A percentile compares a stretch with the other conserved stretches of the same genome.
Evolutionary conservation across 2,888 invertebrate species (phyloP).

Genomic region (Tachina grossa): DNA sequence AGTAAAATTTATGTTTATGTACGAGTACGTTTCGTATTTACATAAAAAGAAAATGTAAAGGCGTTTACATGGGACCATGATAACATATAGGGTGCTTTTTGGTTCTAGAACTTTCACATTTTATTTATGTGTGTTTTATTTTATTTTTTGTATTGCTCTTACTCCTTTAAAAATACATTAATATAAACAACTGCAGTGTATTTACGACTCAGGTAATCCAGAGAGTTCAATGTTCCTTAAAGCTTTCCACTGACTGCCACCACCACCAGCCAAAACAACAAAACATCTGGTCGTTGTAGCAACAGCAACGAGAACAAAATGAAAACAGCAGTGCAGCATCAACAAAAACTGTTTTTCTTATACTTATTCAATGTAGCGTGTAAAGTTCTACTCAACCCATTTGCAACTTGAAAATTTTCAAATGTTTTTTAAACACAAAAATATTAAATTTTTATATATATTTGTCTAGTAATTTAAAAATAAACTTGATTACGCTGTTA

Average conservation of each 20-base stretch:
- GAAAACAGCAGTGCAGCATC: constrained; percentile 38
- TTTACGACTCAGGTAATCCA: constrained; percentile 59
- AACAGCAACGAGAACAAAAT: constrained; percentile 40
- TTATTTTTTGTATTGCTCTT: constrained; percentile 7
- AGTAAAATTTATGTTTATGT: not conserved
- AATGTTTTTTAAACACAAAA: not conserved
- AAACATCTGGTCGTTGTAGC: constrained; percentile 58
- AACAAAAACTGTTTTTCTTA: constrained; percentile 27
- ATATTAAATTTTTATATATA: not conserved
- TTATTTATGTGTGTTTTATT: not conserved
- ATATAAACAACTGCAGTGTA: not conserved
- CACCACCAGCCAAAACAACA: constrained; percentile 46
- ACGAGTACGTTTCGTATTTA: not conserved
- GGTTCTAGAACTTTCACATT: constrained; percentile 39
- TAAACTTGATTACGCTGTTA: too few species aligned
- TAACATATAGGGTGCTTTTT: constrained; percentile 23
- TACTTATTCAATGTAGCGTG: constrained; percentile 47
- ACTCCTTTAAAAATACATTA: constrained; percentile 27
- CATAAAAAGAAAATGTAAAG: constrained; percentile 29
- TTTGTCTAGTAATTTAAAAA: too few species aligned
- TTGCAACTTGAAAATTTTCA: constrained; percentile 31
- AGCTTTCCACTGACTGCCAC: constrained; percentile 53
- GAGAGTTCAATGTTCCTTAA: constrained; percentile 70
- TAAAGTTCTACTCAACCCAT: constrained; percentile 29
- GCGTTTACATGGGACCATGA: not conserved